Evolutionary conservation across 2,797 vertebrate species (phyloP).

Genomic region (Chromis chromis): DNA sequence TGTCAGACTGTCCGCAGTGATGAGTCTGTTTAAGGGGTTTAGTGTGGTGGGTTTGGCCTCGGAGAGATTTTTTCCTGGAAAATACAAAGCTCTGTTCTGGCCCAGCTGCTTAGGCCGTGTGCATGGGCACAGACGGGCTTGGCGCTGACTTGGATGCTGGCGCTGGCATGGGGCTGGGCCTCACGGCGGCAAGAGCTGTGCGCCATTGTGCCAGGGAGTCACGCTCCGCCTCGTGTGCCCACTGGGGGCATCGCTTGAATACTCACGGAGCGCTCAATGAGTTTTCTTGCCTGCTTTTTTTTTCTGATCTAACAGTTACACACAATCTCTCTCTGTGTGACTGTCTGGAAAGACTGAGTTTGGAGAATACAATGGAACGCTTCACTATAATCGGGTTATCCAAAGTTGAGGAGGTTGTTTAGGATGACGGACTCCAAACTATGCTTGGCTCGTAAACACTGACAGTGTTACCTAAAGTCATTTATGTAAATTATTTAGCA

Average conservation of each 20-base stretch:
- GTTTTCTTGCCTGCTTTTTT: conserved; percentile 44
- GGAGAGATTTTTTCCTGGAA: conserved; percentile 64
- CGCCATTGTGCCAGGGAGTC: conserved; percentile 76
- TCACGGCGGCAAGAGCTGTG: conserved; percentile 67
- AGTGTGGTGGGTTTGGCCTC: conserved; percentile 67
- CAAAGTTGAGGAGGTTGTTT: conserved; percentile 64
- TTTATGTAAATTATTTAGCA: conserved; percentile 24
- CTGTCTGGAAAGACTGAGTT: conserved; percentile 71
- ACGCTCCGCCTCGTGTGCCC: conserved; percentile 70
- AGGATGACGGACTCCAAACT: conserved; percentile 64
- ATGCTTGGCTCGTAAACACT: conserved; percentile 49
- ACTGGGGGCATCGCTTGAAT: conserved; percentile 68
- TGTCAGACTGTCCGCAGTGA: conserved; percentile 72
- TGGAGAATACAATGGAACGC: conserved; percentile 64
- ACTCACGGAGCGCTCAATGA: conserved; percentile 44
- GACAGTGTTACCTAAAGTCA: conserved; percentile 17
- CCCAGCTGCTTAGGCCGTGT: conserved; percentile 56
- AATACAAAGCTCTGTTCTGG: conserved; percentile 71
- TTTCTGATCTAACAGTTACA: conserved; percentile 59
- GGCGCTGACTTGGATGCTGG: conserved; percentile 59
- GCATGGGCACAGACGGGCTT: conserved; percentile 63
- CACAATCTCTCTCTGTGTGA: conserved; percentile 71
- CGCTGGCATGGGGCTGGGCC: conserved; percentile 60
- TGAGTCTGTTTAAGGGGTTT: conserved; percentile 79
- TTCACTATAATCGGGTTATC: conserved; percentile 66